Evolutionary conservation across 2,113 vertebrate species (phyloP).

Genomic region (Podilymbus podiceps): DNA sequence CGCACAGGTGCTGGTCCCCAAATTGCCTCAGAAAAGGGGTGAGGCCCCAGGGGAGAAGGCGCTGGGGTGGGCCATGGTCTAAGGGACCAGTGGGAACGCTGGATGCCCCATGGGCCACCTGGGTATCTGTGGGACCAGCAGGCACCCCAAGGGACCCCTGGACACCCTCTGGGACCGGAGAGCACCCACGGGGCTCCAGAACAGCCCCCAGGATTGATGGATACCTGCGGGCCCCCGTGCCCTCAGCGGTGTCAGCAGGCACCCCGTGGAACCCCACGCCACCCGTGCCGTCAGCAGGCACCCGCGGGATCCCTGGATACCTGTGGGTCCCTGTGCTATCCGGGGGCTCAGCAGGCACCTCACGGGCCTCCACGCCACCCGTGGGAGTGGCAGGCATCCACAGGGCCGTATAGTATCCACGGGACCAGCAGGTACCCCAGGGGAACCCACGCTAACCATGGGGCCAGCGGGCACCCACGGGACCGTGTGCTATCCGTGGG

Average conservation of each 20-base stretch:
- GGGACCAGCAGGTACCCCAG: not conserved
- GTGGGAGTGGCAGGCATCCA: not conserved
- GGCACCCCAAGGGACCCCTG: not conserved
- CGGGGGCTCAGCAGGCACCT: not conserved
- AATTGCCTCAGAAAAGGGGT: not conserved
- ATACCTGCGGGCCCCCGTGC: too few species aligned
- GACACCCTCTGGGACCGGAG: not conserved
- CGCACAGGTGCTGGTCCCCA: not conserved
- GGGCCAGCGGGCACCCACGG: not conserved
- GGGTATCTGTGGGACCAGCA: not conserved
- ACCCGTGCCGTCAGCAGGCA: too few species aligned
- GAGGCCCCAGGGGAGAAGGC: not conserved
- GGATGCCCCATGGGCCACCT: not conserved
- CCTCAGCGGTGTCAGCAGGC: too few species aligned
- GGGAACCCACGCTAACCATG: accelerated
- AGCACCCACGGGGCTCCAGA: not conserved
- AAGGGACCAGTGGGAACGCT: not conserved
- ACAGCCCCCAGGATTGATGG: accelerated
- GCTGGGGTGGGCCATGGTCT: not conserved
- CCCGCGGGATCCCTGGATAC: too few species aligned
- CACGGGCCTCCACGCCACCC: not conserved
- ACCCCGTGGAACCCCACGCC: too few species aligned
- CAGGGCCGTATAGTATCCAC: not conserved
- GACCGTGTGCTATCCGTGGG: not conserved
- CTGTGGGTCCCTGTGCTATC: too few species aligned